Evolutionary conservation across 2,113 vertebrate species (phyloP), one percentile per base, ranked within the genome.

Genomic region (Callopanchax toddi): DNA sequence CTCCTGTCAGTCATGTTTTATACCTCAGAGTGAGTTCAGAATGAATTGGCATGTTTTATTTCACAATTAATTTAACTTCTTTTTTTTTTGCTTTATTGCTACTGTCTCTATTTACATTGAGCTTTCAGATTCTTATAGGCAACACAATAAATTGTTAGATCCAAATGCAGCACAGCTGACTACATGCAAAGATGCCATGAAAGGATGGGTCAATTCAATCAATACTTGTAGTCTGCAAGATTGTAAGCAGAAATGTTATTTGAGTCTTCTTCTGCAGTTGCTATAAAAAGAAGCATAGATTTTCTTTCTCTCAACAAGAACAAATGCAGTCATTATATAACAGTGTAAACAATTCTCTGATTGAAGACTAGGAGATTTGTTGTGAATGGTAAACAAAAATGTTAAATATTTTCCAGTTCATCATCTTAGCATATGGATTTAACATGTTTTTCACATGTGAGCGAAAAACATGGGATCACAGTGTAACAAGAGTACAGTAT

Each of bases 1-100:
- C 48, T 70, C 26, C 52, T 63, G 71, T 76, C 80, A 82, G 67
- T 85, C 71, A 80, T 66, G 50, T 81, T 77, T 83, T 72, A 75
- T 74, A 69, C 64, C 53, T 55, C 45, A 67, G 29, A 76, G 45
- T 11, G 13, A 49, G 44, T 78, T 83, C 52, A 69, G 59, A 67
- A 58, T 58, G 39, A 69, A 75, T 48, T 16, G 60, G 51, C 55
- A 62, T n/a, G 10, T 66, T 72, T 71, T 71, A 68, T 59, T 60
- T 74, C 50, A 56, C 40, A 12, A 20, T 62, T 71, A 61, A 67
- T 79, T 53, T 65, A 22, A 59, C 32, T 51, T 48, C 71, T 45
- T 39, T 44, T 52, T 34, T 23, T 32, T 61, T 32, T 18, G 39
- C 55, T 74, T 79, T 60, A 63, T 55, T 53, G 17, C 48, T 13